Evolutionary conservation across 2,797 vertebrate species (phyloP).

Genomic region (Intellagama lesueurii): DNA sequence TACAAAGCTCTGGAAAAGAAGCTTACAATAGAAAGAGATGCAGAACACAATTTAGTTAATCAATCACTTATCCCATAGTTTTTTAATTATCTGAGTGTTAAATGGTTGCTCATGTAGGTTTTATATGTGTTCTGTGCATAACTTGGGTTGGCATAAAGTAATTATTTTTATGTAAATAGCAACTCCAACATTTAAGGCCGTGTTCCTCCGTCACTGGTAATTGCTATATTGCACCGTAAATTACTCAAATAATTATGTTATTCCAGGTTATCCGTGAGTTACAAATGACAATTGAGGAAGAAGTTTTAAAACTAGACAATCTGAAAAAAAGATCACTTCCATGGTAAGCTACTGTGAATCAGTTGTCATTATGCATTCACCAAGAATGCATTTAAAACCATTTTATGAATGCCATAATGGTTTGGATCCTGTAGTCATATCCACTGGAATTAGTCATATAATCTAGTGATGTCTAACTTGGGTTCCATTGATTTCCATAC

Average conservation of each 20-base stretch:
- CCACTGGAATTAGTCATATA: not conserved
- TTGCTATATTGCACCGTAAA: not conserved
- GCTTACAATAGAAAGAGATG: too few relatives aligned
- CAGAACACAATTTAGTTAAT: too few relatives aligned
- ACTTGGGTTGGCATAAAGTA: not conserved
- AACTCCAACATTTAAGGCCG: not conserved
- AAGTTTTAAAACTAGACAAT: constrained; percentile 70
- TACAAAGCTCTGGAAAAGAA: too few relatives aligned
- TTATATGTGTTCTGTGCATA: not conserved
- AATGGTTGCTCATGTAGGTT: not conserved
- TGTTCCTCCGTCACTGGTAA: not conserved
- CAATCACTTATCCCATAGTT: too few relatives aligned
- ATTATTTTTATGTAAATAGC: not conserved
- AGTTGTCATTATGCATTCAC: not conserved
- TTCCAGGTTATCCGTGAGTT: constrained; percentile 77
- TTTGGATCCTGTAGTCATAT: not conserved
- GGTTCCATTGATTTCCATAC: not conserved
- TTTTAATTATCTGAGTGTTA: not conserved
- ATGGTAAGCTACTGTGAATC: constrained; percentile 62
- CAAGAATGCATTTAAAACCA: not conserved
- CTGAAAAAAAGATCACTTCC: constrained; percentile 67
- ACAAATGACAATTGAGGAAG: constrained; percentile 72
- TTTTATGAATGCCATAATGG: not conserved
- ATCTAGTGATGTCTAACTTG: not conserved
- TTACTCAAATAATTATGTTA: constrained; percentile 39